A percentile compares a stretch with the other conserved stretches of the same genome.
phyloP scores from a whole-genome alignment of 23 tunicate genomes.

The Oikopleura albicans region DNA sequence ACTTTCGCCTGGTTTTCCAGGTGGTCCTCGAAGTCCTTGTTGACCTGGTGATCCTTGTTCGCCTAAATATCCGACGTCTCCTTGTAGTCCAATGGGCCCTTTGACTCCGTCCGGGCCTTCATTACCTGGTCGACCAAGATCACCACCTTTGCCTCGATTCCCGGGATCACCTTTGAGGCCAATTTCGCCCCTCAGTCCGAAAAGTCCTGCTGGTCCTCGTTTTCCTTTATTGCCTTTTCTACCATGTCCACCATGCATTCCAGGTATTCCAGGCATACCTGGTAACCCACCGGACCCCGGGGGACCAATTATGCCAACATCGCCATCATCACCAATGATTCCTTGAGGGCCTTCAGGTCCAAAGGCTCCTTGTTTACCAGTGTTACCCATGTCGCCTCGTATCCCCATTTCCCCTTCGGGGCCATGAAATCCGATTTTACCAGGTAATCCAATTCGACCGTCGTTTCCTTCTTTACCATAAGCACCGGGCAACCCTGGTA shows the following conservation, averaged over 20 bases:
- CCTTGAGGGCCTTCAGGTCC: slow-evolving; percentile 75
- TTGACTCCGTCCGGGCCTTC: slow-evolving; percentile 24
- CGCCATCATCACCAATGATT: slow-evolving; percentile 51
- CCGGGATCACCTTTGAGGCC: slow-evolving; percentile 50
- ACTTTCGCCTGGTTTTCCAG: slow-evolving; percentile 21
- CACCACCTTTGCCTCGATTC: slow-evolving; percentile 20
- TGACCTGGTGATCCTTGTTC: slow-evolving; percentile 23
- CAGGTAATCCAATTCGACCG: slow-evolving; percentile 38
- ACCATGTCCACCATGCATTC: slow-evolving; percentile 53
- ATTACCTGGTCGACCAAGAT: slow-evolving; percentile 20
- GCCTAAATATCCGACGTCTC: slow-evolving; percentile 37
- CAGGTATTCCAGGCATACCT: slow-evolving; percentile 53
- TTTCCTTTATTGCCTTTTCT: slow-evolving; percentile 66
- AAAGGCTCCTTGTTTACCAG: slow-evolving; percentile 46
- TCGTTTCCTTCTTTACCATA: neutral
- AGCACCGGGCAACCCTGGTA: slow-evolving; percentile 28
- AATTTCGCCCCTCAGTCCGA: slow-evolving; percentile 45
- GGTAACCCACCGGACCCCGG: slow-evolving; percentile 45
- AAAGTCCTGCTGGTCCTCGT: slow-evolving; percentile 67
- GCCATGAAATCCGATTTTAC: slow-evolving; percentile 29
- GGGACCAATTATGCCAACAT: slow-evolving; percentile 22
- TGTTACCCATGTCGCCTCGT: slow-evolving; percentile 33
- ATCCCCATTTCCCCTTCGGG: slow-evolving; percentile 28
- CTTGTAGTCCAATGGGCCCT: slow-evolving; percentile 34
- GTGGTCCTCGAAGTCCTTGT: slow-evolving; percentile 26